A percentile compares a stretch with the other conserved stretches of the same genome.
These are phyloP conservation scores for Dermatophagoides farinae DNA, from an alignment of 1,140 invertebrate species.

Conservation along the genomic window DNA sequence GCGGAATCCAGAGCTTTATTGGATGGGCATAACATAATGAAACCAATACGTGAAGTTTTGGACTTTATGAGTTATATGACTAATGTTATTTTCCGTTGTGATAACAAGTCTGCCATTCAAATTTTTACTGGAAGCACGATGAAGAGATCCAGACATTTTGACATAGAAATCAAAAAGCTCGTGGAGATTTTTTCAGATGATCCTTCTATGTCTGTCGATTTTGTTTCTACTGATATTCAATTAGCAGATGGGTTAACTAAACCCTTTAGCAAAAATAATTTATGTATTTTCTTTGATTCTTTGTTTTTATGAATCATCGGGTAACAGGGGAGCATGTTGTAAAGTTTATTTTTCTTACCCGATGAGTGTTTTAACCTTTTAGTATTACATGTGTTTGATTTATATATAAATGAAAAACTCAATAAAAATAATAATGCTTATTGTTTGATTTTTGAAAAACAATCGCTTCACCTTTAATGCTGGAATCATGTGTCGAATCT, in stretches of 20 bases:
- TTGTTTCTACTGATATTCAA: conserved; percentile 5
- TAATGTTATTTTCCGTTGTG: background rate
- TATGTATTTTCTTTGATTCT: background rate
- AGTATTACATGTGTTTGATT: too few relatives aligned
- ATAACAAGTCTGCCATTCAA: background rate
- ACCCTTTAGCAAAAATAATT: background rate
- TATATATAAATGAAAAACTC: too few relatives aligned
- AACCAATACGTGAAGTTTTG: background rate
- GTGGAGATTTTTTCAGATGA: conserved; percentile 20
- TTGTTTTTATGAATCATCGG: too few relatives aligned
- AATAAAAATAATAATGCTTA: too few relatives aligned
- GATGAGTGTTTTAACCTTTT: too few relatives aligned
- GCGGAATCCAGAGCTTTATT: background rate
- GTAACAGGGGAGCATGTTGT: background rate
- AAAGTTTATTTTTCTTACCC: background rate
- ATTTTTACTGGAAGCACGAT: background rate
- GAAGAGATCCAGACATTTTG: conserved; percentile 25
- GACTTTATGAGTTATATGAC: background rate
- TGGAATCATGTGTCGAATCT: too few relatives aligned
- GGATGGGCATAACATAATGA: background rate
- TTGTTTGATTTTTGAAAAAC: too few relatives aligned
- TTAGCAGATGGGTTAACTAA: conserved; percentile 15
- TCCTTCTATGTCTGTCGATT: background rate
- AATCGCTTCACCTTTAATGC: too few relatives aligned
- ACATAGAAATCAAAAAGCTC: conserved; percentile 24